Evolutionary conservation across 2,113 vertebrate genomes (phyloP), one percentile per base, ranked within the genome.

Genomic region (Hiodon alosoides): DNA sequence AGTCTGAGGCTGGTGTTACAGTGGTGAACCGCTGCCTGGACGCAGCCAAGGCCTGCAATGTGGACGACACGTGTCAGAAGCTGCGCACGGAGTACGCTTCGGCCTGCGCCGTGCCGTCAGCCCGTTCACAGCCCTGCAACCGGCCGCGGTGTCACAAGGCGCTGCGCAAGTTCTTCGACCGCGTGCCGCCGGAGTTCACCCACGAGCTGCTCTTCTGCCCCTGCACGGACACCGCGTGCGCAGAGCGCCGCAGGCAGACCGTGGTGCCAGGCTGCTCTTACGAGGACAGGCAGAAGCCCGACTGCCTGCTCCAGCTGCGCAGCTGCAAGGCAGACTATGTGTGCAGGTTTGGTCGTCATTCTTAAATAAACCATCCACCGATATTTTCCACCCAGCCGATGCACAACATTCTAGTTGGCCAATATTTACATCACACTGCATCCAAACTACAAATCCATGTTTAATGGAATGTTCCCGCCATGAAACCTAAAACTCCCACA

Each of bases 201-300:
- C 94, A 96, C 2, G 95, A 96, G 90, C 89, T 99, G 83, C 94
- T 99, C 75, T 99, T 98, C 91, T 99, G 97, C 79, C 94, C 93
- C 4, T 99, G 97, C 4, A 91, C 89, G 0, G 93, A 94, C 89
- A 93, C 94, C 0, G 94, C 93, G 31, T 98, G 97, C 0, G 90
- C 94, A 0, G 97, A 99, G 76, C 94, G 97, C 70, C 92, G 96
- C 4, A 86, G 97, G n/a, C 96, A 98, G 84, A 99, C 97, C 86
- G 96, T 99, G 5, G 95, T 97, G 5, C 97, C 97, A 0, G 80
- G 92, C 67, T 99, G 97, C 84, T 98, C 96, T 69, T 98, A 95
- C n/a, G 92, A 94, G 3, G 83, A 90, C 62, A 93, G 93, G 67
- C 94, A 94, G 16, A 90, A 87, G 58, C 91, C 90, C 79, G 95